Base-by-base conservation (phyloP, 2,888 invertebrate genomes). In the Phoenoteleia sp. region DNA sequence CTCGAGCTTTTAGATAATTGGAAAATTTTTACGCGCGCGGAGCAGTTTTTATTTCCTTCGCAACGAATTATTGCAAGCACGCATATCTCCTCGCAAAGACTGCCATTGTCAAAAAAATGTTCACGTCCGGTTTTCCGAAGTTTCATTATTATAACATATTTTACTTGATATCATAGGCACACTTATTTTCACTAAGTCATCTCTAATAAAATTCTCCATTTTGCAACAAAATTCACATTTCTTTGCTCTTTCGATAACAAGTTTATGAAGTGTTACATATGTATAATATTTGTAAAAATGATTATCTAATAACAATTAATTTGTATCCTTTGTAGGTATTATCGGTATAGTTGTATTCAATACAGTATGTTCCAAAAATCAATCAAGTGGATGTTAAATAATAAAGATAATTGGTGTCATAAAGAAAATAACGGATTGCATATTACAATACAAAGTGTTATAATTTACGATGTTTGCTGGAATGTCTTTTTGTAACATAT, bases 401-500 rank as follows among this genome's bases (percentile, higher is more conserved):
- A 42, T 71, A 54, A 64, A 27, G 45, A 62, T 69, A 72, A 72
- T 80, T 29, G 56, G 62, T 72, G 80, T 80, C 64, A 47, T 79
- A 42, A 67, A 69, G 39, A 56, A 72, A 80, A 21, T 66, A 52
- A 62, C 29, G 62, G 21, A 71, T 62, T 49, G 79, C 62, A 79
- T 79, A 52, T 33, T 79, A 45, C 62, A 47, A 29, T 58, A 52
- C 42, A 47, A 67, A 58, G 19, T 60, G 69, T 77, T 60, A 80
- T 71, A 71, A 64, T 79, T 71, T 64, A 72, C 21, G 39, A 64
- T 71, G 49, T 71, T 79, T n/a, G 56, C 45, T 64, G 64, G 58
- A 58, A 66, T 80, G 71, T 79, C 54, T 56, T 80, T 80, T 80
- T 72, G 39, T 62, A 69, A 81, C 15, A 69, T 60, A 52, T 74